Evolutionary conservation across 2,888 invertebrate species (phyloP).

Genomic region (Mythimna pallens): DNA sequence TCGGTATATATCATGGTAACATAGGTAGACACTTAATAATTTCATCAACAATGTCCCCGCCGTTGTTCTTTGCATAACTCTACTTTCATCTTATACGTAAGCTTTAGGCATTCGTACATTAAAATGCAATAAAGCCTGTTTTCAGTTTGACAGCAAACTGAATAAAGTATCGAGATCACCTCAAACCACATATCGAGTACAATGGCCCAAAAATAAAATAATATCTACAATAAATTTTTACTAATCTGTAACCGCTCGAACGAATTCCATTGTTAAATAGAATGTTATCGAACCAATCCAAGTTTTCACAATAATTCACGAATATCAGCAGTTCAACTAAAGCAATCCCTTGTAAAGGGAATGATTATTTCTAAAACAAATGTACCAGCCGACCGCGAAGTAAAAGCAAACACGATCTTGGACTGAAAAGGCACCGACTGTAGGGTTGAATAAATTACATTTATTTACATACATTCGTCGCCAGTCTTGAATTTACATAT

Average conservation of each 20-base stretch:
- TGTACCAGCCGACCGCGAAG: constrained; percentile 30
- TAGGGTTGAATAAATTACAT: constrained; percentile 54
- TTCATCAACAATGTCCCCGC: too few species aligned
- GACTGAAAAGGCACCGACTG: constrained; percentile 43
- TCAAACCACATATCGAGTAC: background rate
- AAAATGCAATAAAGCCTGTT: background rate
- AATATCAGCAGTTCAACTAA: constrained; percentile 23
- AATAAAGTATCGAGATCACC: background rate
- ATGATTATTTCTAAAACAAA: constrained; percentile 51
- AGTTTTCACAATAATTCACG: constrained; percentile 11
- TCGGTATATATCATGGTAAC: too few species aligned
- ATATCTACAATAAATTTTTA: background rate
- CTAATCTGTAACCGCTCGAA: background rate
- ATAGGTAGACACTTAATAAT: too few species aligned
- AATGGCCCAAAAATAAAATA: background rate
- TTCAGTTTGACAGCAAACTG: background rate
- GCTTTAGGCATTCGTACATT: background rate
- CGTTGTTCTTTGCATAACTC: background rate
- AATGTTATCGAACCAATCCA: constrained; percentile 17
- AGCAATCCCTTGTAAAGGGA: constrained; percentile 25
- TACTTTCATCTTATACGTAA: constrained; percentile 14
- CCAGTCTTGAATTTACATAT: constrained; percentile 52
- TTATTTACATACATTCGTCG: constrained; percentile 56
- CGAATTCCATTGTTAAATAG: constrained; percentile 1
- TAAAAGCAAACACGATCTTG: constrained; percentile 48